A percentile compares a stretch with the other conserved stretches of the same genome.
Conservation (phyloP, 2,113 vertebrate genomes). For the Ctenomys sociabilis region DNA sequence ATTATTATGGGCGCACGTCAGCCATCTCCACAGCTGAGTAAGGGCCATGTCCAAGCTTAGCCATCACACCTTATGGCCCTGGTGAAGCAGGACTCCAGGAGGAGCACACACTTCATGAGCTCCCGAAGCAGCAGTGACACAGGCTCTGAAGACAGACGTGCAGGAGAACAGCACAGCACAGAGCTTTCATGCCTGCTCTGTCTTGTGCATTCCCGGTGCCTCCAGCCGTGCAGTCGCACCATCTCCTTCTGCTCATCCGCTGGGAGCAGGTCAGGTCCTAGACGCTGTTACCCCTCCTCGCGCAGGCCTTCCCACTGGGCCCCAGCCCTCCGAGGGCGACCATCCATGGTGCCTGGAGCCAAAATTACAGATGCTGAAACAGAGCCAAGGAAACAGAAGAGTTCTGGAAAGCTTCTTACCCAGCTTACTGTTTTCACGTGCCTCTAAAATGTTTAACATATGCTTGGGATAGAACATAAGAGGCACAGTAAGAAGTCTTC, state of each 20-base stretch:
- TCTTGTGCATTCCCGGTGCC: not conserved
- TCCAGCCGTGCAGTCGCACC: not conserved
- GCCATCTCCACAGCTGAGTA: conserved; percentile 33
- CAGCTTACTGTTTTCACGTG: not conserved
- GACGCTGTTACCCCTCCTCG: not conserved
- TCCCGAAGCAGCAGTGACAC: not conserved
- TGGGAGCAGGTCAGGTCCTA: not conserved
- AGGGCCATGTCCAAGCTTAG: too few relatives aligned
- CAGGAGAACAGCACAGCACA: not conserved
- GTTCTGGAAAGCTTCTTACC: not conserved
- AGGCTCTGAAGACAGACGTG: conserved; percentile 35
- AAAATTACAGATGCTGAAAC: not conserved
- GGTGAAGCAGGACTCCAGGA: not conserved
- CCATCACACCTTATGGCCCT: too few relatives aligned
- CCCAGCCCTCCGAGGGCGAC: conserved; percentile 12
- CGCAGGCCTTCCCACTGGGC: not conserved
- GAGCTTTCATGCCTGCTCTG: not conserved
- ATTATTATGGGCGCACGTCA: not conserved
- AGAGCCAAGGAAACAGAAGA: not conserved
- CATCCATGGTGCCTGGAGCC: conserved; percentile 62
- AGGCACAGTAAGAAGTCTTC: not conserved
- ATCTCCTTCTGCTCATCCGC: not conserved
- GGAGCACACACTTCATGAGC: not conserved
- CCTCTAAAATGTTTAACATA: conserved; percentile 11
- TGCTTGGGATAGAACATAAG: not conserved